A percentile compares a stretch with the other conserved stretches of the same genome.
phyloP scores from a whole-genome alignment of 2,888 invertebrate species.

The Noctua fimbriata region DNA sequence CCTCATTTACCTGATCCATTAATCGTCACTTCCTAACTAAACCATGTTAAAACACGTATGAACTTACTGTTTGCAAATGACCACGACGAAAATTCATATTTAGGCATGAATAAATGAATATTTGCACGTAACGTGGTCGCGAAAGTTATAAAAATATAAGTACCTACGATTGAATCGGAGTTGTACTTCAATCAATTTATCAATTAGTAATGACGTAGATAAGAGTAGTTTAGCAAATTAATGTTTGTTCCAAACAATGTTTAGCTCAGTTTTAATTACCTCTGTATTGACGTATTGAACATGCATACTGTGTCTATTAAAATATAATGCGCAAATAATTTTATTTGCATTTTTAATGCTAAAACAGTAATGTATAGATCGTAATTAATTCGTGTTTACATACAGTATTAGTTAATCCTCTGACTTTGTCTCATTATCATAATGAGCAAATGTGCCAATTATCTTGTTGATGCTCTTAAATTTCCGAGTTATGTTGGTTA shows the following conservation, averaged over 20 bases:
- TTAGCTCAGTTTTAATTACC: slow-evolving; percentile 15
- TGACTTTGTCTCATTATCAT: slow-evolving; percentile 6
- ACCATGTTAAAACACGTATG: background rate
- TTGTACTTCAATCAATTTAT: slow-evolving; percentile 26
- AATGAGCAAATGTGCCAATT: slow-evolving; percentile 14
- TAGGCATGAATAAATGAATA: background rate
- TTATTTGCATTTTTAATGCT: slow-evolving; percentile 33
- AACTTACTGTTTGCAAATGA: background rate
- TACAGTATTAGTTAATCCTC: slow-evolving; percentile 3
- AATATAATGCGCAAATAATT: slow-evolving; percentile 34
- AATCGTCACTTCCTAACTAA: slow-evolving; percentile 6
- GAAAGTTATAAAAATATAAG: slow-evolving; percentile 46
- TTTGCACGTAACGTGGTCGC: background rate
- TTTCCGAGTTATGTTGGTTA: slow-evolving; percentile 2
- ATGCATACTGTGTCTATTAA: slow-evolving; percentile 15
- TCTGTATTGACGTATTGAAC: slow-evolving; percentile 22
- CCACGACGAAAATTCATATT: background rate
- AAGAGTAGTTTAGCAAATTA: slow-evolving; percentile 7
- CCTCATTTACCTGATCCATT: slow-evolving; percentile 7
- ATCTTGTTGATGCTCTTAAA: slow-evolving; percentile 9
- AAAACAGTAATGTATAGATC: slow-evolving; percentile 11
- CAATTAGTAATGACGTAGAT: slow-evolving; percentile 18
- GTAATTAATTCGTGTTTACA: slow-evolving; percentile 29
- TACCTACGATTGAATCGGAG: slow-evolving; percentile 13
- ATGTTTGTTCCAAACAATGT: slow-evolving; percentile 34